Base-by-base conservation (phyloP, 1,140 invertebrate species). In the Ooceraea biroi region DNA sequence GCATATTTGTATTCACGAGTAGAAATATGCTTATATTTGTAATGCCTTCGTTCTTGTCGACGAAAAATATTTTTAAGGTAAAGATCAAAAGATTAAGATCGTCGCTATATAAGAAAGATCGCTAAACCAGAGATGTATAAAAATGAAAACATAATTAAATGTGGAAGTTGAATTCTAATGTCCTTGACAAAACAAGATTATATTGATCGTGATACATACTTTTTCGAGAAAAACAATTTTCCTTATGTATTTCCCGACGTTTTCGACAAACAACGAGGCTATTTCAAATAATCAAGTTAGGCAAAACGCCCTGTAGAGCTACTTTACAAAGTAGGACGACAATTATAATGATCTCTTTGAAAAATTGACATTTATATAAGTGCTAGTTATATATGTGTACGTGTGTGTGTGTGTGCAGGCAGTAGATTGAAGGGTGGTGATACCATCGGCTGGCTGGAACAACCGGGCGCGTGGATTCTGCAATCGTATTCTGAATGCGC, bases 381-480 rank as follows among this genome's bases (percentile, higher is more conserved):
- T n/a, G 22, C 22, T 80, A 22, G 65, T 65, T 71, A 80, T 55
- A 55, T 80, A 58, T 22, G 74, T 50, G 19, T 69, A 22, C 10
- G 61, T 19, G 36, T 66, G 80, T 85, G 85, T 91, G 84, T 91
- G 63, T 87, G 84, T 65, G 60, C 87, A 93, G 90, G 89, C 80
- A 91, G 89, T 90, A 94, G 91, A 92, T 92, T 93, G 89, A 93
- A 92, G 82, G 91, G 92, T 85, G 89, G 88, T 66, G 89, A 93
- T 90, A 90, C 90, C 74, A 91, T 94, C 85, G n/a, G 90, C 90
- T 73, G 93, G 89, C 80, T 94, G 94, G 94, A 94, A 94, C 90
- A 93, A 92, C 87, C 93, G 94, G 82, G 94, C 93, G 82, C 93
- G 94, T 87, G 93, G 93, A 87, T 94, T 94, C 91, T 94, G 94